Base-by-base conservation (phyloP, 2,797 vertebrate species). In the Epinephelus coioides region DNA sequence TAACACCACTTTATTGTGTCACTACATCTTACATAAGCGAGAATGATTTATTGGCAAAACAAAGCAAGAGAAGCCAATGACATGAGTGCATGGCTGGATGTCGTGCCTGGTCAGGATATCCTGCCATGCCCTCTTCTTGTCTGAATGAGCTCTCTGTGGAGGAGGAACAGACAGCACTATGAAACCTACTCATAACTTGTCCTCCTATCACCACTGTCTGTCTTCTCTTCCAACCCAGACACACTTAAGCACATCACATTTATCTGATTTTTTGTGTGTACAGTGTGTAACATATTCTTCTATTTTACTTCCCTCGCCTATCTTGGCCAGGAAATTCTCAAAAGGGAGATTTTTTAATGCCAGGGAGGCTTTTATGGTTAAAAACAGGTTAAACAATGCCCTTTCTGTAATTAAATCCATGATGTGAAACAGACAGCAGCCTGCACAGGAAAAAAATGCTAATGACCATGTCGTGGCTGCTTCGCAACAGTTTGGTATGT, bases 21-120 rank as follows among this genome's bases (percentile, higher is more conserved):
- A 23, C 60, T 8, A 11, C 34, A 67, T 72, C 18, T 83, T 88
- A 62, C 76, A 59, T 60, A 59, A 76, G 54, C 17, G 21, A 13
- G 15, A 61, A 61, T 43, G 38, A 71, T 78, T 60, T 71, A 7
- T n/a, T 67, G 59, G 67, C 56, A 79, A 71, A 71, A 79, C 61
- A 83, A 21, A 68, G 51, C 30, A 54, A 73, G 21, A 67, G 69
- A 70, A 76, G 73, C 43, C 63, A 67, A n/a, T 63, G 64, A 63
- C 51, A 25, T 25, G 25, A 75, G 73, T 15, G 30, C 30, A 30
- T 61, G 21, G 63, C 76, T 88, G 66, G 57, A 79, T 85, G 78
- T 54, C n/a, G 60, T 60, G 81, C 59, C 73, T 90, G 77, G 82
- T 87, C 89, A 89, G 86, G 84, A 90, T 91, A 87, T 93, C 90